These are phyloP conservation scores for Drosophila ezoana DNA, from an alignment of 2,888 invertebrate genomes.

Conservation along the genomic window DNA sequence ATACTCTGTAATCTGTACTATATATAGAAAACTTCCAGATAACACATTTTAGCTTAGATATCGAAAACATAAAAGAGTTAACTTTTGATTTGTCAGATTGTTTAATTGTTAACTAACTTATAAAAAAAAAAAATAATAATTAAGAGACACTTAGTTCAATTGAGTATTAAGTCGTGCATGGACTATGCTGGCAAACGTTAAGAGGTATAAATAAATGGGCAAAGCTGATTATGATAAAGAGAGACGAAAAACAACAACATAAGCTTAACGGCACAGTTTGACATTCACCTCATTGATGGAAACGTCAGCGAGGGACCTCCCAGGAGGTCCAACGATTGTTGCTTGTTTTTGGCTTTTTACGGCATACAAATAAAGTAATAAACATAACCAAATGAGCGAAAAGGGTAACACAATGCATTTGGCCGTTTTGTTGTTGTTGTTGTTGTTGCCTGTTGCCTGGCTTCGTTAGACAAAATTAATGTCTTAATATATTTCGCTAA, in stretches of 20 bases:
- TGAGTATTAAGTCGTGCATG: neutral
- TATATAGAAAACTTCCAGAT: too few relatives aligned
- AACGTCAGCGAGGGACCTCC: constrained; percentile 71
- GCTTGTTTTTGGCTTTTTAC: constrained; percentile 21
- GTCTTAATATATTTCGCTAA: constrained; percentile 82
- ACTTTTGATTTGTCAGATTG: too few relatives aligned
- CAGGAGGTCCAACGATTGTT: constrained; percentile 44
- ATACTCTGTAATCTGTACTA: constrained; percentile 15
- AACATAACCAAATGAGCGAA: constrained; percentile 52
- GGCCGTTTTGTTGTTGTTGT: constrained; percentile 9
- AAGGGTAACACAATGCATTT: constrained; percentile 38
- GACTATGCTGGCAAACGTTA: neutral
- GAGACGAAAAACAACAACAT: constrained; percentile 24
- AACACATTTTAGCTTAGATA: too few relatives aligned
- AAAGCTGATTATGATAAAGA: constrained; percentile 33
- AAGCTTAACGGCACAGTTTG: constrained; percentile 51
- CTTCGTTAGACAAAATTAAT: constrained; percentile 77
- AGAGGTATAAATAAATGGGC: constrained; percentile 12
- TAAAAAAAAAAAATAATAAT: neutral
- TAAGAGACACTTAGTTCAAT: neutral
- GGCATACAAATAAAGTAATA: constrained; percentile 55
- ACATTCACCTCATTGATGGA: constrained; percentile 68
- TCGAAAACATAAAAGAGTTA: too few relatives aligned
- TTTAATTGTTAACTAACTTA: neutral
- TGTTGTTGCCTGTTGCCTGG: constrained; percentile 22